Evolutionary conservation across 2,113 vertebrate genomes (phyloP).

Genomic region (Chionodraco myersi): DNA sequence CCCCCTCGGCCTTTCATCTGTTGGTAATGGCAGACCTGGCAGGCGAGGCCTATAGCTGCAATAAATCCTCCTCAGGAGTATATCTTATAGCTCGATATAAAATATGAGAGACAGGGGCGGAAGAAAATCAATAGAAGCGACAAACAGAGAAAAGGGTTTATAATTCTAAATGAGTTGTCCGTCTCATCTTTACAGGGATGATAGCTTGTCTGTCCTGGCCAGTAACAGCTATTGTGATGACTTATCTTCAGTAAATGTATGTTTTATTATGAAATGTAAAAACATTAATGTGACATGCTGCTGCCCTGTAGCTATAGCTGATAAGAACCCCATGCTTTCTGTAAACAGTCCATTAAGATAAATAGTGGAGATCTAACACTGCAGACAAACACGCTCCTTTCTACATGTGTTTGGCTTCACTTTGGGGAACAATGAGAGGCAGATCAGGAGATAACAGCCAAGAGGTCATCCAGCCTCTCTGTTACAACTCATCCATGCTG

Average conservation of each 20-base stretch:
- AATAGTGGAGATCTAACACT: slow-evolving; percentile 34
- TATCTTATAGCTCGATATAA: slow-evolving; percentile 84
- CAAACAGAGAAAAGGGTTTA: slow-evolving; percentile 84
- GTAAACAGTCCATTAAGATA: slow-evolving; percentile 54
- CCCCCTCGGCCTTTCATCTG: slow-evolving; percentile 79
- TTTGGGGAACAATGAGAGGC: slow-evolving; percentile 45
- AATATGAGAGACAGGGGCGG: slow-evolving; percentile 79
- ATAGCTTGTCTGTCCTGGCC: slow-evolving; percentile 54
- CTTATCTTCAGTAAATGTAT: background rate
- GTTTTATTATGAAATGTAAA: slow-evolving; percentile 22
- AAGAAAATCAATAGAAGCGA: slow-evolving; percentile 85
- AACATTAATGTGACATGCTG: slow-evolving; percentile 10
- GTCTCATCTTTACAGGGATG: slow-evolving; percentile 68
- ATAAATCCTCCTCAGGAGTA: slow-evolving; percentile 81
- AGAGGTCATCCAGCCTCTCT: slow-evolving; percentile 33
- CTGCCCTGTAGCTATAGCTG: slow-evolving; percentile 6
- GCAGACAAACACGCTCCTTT: slow-evolving; percentile 24
- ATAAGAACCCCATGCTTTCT: background rate
- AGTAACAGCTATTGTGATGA: slow-evolving; percentile 36
- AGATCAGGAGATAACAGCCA: slow-evolving; percentile 46
- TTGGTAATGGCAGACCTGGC: slow-evolving; percentile 82
- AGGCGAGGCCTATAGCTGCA: slow-evolving; percentile 75
- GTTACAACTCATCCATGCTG: slow-evolving; percentile 37
- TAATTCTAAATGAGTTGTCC: slow-evolving; percentile 84
- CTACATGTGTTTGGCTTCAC: slow-evolving; percentile 35